These are phyloP conservation scores for Heliothis peltigera DNA, from an alignment of 2,888 invertebrate species.

Conservation along the genomic window DNA sequence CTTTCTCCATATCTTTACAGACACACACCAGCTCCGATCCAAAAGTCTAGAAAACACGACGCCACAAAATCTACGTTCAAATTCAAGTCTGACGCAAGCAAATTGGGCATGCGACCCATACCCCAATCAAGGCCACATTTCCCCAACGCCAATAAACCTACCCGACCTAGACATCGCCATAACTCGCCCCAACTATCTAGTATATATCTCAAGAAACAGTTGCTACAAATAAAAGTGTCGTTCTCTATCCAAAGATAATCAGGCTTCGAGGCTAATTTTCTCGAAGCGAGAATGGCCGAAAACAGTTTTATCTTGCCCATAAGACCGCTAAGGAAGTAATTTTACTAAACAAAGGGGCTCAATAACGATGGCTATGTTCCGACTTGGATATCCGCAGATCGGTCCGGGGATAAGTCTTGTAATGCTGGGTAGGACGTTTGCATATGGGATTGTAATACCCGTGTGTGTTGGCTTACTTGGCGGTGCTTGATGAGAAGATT, in stretches of 20 bases:
- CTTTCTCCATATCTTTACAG: no score
- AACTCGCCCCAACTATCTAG: slow-evolving; percentile 50
- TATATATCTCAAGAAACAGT: slow-evolving; percentile 58
- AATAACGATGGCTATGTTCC: slow-evolving; percentile 72
- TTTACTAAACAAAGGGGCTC: slow-evolving; percentile 80
- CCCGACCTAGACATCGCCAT: slow-evolving; percentile 47
- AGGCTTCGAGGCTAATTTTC: slow-evolving; percentile 75
- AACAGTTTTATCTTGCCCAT: slow-evolving; percentile 83
- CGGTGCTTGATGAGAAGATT: slow-evolving; percentile 44
- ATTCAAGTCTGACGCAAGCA: slow-evolving; percentile 7
- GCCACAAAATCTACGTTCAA: slow-evolving; percentile 18
- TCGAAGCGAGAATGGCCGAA: slow-evolving; percentile 67
- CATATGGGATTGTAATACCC: slow-evolving; percentile 47
- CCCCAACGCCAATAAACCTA: slow-evolving; percentile 22
- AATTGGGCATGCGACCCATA: slow-evolving; percentile 24
- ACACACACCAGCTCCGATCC: not conserved
- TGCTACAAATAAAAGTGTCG: slow-evolving; percentile 69
- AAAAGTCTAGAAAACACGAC: not conserved
- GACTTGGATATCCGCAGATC: slow-evolving; percentile 73
- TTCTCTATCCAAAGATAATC: slow-evolving; percentile 70
- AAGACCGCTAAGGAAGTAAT: slow-evolving; percentile 82
- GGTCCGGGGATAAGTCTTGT: slow-evolving; percentile 70
- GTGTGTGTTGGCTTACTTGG: slow-evolving; percentile 24
- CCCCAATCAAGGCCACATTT: slow-evolving; percentile 22
- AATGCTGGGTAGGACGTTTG: slow-evolving; percentile 48